phyloP scores from a whole-genome alignment of 2,888 invertebrate genomes.

The Epirrhoe tristata region DNA sequence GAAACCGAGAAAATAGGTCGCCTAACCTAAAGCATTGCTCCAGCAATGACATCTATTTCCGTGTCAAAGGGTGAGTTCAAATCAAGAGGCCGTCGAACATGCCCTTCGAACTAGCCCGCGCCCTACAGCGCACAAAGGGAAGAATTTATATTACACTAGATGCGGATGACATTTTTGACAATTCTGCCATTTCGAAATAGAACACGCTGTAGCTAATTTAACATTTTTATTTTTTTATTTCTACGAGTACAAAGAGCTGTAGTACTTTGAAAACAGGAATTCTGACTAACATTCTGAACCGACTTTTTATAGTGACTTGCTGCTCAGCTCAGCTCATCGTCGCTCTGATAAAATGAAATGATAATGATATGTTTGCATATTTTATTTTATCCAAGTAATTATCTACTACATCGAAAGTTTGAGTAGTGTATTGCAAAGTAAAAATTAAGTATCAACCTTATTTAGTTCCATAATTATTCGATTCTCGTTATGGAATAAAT shows the following conservation, averaged over 20 bases:
- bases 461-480: no score
- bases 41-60: slow-evolving; percentile 38
- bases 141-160: slow-evolving; percentile 26
- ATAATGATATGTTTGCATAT: no score
- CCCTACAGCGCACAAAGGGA: slow-evolving; percentile 26
- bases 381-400: no score
- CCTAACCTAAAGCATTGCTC: slow-evolving; percentile 12
- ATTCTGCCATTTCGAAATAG: background rate
- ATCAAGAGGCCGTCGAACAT: slow-evolving; percentile 36
- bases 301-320: background rate
- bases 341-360: no score
- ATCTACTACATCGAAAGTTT: no score
- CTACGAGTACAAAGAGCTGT: background rate
- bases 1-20: slow-evolving; percentile 21
- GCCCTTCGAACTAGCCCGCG: slow-evolving; percentile 28
- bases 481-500: background rate
- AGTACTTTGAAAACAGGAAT: background rate
- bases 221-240: background rate
- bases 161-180: slow-evolving; percentile 8
- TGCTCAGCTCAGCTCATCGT: no score
- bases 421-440: background rate
- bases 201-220: background rate
- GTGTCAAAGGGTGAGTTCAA: slow-evolving; percentile 43
- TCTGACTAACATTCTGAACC: background rate
- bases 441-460: background rate